A percentile compares a stretch with the other conserved stretches of the same genome.
Conservation (phyloP, 2,888 invertebrate genomes). For the Eucera pruinosa region DNA sequence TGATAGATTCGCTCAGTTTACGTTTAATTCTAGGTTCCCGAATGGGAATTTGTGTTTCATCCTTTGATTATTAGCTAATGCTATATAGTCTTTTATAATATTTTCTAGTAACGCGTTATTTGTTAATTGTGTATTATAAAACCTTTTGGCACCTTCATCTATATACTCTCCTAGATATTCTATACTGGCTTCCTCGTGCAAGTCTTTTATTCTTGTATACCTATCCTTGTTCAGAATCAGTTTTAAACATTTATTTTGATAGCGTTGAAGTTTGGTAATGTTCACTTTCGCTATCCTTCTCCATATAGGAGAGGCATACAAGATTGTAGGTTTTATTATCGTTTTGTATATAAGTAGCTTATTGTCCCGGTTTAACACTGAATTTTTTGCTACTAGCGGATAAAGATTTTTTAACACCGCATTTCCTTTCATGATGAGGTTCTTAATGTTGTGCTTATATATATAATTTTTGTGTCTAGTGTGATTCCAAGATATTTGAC, state of each 20-base stretch:
- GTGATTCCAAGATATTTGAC: no score
- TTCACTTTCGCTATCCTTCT: constrained; percentile 3
- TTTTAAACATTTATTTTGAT: constrained; percentile 3
- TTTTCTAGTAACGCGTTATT: background rate
- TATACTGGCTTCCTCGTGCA: constrained; percentile 36
- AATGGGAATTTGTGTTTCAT: constrained; percentile 24
- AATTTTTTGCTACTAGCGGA: constrained; percentile 26
- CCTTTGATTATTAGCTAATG: background rate
- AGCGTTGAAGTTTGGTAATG: background rate
- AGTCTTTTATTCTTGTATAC: constrained; percentile 38
- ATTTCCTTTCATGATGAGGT: constrained; percentile 7
- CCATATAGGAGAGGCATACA: constrained; percentile 7
- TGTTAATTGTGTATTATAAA: constrained; percentile 10
- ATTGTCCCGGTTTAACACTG: background rate
- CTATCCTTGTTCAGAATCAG: no score
- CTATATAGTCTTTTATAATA: background rate
- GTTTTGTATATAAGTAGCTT: constrained; percentile 71
- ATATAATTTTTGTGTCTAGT: no score
- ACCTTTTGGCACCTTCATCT: background rate
- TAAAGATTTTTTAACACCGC: constrained; percentile 15
- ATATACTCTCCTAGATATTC: constrained; percentile 20
- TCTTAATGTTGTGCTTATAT: background rate
- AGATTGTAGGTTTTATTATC: constrained; percentile 10
- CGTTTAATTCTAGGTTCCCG: constrained; percentile 8
- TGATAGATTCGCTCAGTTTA: background rate